Conservation (phyloP, 1,140 invertebrate genomes). For the Anastatus disparis region DNA sequence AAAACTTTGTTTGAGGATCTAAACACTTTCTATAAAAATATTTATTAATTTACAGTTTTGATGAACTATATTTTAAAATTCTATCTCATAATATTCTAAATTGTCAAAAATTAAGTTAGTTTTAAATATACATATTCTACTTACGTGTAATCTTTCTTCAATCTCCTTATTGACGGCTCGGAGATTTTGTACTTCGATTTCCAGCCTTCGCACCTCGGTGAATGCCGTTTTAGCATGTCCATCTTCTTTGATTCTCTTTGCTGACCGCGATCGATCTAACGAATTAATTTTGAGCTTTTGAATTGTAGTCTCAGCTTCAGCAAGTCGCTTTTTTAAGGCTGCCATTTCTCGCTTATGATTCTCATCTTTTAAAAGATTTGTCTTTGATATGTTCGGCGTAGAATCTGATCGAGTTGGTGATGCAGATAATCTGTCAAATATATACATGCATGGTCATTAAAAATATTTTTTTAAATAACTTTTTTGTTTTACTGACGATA, state of each 20-base stretch:
- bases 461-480: too few relatives aligned
- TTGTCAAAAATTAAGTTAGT: neutral
- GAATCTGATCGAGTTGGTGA: slow-evolving; percentile 39
- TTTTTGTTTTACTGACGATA: too few relatives aligned
- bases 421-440: slow-evolving; percentile 45
- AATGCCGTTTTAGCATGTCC: neutral
- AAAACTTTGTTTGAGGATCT: too few relatives aligned
- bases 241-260: slow-evolving; percentile 46
- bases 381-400: slow-evolving; percentile 41
- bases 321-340: slow-evolving; percentile 51
- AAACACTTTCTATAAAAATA: too few relatives aligned
- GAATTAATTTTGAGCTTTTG: slow-evolving; percentile 49
- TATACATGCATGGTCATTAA: too few relatives aligned
- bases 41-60: too few relatives aligned
- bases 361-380: slow-evolving; percentile 51
- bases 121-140: slow-evolving; percentile 1
- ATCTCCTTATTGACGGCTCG: slow-evolving; percentile 52
- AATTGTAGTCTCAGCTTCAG: slow-evolving; percentile 54
- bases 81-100: too few relatives aligned
- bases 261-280: slow-evolving; percentile 36
- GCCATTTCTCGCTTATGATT: slow-evolving; percentile 53
- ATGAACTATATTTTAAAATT: too few relatives aligned
- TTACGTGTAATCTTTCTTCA: slow-evolving; percentile 56
- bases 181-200: slow-evolving; percentile 50
- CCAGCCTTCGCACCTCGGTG: slow-evolving; percentile 46